Conservation (phyloP, 2,113 vertebrate genomes). For the Grus americana region DNA sequence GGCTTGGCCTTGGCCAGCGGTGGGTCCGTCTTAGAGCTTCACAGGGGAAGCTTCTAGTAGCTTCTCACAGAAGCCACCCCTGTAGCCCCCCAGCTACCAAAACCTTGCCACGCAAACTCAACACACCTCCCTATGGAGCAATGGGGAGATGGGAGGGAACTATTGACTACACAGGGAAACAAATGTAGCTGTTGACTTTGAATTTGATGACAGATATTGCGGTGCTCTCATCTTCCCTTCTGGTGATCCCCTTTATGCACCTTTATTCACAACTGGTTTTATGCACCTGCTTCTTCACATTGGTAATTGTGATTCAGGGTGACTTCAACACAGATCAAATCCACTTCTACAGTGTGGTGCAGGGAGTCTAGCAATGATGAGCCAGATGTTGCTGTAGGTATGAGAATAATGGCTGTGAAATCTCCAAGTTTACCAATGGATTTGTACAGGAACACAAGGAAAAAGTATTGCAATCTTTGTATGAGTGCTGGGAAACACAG, state of each 20-base stretch:
- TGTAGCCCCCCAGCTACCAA: too few relatives aligned
- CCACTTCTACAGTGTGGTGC: not conserved
- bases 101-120: too few relatives aligned
- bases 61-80: too few relatives aligned
- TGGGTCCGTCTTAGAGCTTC: too few relatives aligned
- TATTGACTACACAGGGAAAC: not conserved
- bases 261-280: fast-evolving
- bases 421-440: not conserved
- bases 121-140: not conserved
- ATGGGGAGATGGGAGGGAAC: not conserved
- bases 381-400: not conserved
- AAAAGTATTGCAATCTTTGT: not conserved
- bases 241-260: not conserved
- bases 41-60: too few relatives aligned
- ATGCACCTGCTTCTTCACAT: not conserved
- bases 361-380: not conserved
- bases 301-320: not conserved
- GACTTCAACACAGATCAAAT: not conserved
- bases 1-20: too few relatives aligned
- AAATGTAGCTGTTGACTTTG: not conserved
- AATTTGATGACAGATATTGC: not conserved
- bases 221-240: not conserved
- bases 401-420: not conserved
- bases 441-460: not conserved
- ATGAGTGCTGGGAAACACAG: not conserved